phyloP scores from a whole-genome alignment of 1,140 invertebrate species.

The Drosophila kanapiae region DNA sequence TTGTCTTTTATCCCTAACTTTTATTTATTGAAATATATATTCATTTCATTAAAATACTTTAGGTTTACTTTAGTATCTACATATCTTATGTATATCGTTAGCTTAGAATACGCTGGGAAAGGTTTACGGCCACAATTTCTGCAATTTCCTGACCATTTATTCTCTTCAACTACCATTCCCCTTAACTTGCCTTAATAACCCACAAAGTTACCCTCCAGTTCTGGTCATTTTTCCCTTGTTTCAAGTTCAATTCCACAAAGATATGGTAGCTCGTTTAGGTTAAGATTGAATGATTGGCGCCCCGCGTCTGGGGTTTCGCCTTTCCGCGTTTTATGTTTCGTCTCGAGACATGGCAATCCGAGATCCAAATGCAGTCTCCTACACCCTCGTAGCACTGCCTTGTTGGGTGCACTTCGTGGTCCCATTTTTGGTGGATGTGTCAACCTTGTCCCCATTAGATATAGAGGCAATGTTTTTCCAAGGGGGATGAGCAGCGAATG shows the following conservation, averaged over 20 bases:
- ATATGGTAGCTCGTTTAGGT: background rate
- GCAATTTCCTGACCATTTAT: background rate
- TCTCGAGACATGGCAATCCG: slow-evolving; percentile 26
- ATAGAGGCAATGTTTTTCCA: slow-evolving; percentile 20
- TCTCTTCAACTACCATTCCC: background rate
- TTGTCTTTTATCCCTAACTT: background rate
- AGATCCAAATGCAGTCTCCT: slow-evolving; percentile 32
- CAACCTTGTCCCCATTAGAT: slow-evolving; percentile 77
- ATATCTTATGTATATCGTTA: no score
- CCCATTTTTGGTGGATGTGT: slow-evolving; percentile 54
- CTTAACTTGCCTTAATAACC: background rate
- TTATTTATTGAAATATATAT: background rate
- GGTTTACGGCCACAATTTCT: background rate
- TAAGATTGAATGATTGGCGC: slow-evolving; percentile 18
- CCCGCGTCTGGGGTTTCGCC: slow-evolving; percentile 46
- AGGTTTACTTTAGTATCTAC: background rate
- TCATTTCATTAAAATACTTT: background rate
- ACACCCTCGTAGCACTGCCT: slow-evolving; percentile 1
- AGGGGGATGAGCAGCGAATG: slow-evolving; percentile 63
- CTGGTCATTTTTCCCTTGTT: background rate
- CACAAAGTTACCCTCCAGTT: background rate
- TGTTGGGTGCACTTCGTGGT: slow-evolving; percentile 47
- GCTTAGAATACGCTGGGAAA: no score
- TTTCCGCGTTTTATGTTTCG: slow-evolving; percentile 53
- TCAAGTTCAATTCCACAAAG: slow-evolving; percentile 28